These are phyloP conservation scores for Microcebus lehilahytsara DNA, from an alignment of 2,113 vertebrate genomes.

Conservation along the genomic window DNA sequence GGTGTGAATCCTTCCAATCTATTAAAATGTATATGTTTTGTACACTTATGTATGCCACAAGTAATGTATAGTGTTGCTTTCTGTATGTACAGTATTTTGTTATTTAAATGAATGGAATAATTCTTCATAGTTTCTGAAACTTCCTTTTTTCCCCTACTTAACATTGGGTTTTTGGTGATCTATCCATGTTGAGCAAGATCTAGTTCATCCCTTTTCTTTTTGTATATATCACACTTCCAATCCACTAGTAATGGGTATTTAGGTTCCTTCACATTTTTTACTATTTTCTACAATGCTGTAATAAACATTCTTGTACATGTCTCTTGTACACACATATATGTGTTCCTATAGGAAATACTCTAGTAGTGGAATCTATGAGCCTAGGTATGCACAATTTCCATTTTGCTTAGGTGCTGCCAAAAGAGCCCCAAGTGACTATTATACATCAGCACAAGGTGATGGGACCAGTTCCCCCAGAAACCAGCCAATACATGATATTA, in stretches of 20 bases:
- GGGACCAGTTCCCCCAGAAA: not conserved
- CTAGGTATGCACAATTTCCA: not conserved
- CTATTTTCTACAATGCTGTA: not conserved
- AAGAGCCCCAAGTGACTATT: not conserved
- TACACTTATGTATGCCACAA: not conserved
- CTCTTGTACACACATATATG: not conserved
- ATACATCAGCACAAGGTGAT: not conserved
- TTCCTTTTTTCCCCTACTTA: not conserved
- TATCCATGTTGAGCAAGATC: not conserved
- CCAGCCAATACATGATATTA: not conserved
- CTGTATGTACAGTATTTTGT: not conserved
- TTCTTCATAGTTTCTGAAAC: not conserved
- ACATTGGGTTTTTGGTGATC: not conserved
- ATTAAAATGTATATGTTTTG: not conserved
- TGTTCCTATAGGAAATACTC: not conserved
- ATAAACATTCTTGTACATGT: not conserved
- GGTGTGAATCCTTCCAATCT: not conserved
- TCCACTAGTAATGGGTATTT: not conserved
- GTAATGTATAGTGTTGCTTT: not conserved
- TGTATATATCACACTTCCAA: not conserved
- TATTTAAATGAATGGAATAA: constrained; percentile 6
- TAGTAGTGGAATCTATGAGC: not conserved
- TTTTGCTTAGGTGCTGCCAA: not conserved
- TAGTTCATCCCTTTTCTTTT: not conserved
- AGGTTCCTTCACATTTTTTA: not conserved